These are phyloP conservation scores for Nothobranchius kuhntae DNA, from an alignment of 2,113 vertebrate species.

Conservation along the genomic window DNA sequence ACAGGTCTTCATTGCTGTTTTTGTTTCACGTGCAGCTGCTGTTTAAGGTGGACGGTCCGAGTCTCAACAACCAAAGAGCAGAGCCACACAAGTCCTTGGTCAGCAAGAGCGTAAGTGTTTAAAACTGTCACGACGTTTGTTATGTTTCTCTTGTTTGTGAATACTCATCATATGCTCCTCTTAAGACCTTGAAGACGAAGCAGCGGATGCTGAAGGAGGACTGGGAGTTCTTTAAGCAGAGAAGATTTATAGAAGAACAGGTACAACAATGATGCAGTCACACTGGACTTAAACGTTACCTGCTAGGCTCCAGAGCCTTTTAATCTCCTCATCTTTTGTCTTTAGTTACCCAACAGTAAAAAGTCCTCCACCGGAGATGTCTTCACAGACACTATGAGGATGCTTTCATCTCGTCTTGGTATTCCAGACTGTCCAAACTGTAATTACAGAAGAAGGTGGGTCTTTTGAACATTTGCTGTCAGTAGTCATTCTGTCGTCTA, in stretches of 20 bases:
- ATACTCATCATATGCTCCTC: conserved; percentile 19
- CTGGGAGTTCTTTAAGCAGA: conserved; percentile 95
- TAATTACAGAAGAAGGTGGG: conserved; percentile 94
- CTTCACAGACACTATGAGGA: conserved; percentile 95
- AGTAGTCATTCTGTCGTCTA: background rate
- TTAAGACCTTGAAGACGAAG: conserved; percentile 90
- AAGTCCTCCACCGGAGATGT: conserved; percentile 87
- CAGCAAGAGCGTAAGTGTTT: conserved; percentile 79
- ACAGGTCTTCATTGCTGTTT: background rate
- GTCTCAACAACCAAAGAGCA: conserved; percentile 77
- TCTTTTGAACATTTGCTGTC: background rate
- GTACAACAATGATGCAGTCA: conserved; percentile 63
- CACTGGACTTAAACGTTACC: background rate
- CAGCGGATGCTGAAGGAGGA: conserved; percentile 93
- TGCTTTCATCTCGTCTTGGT: conserved; percentile 91
- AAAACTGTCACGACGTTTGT: background rate
- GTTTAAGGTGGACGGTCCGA: conserved; percentile 80
- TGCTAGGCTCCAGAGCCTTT: background rate
- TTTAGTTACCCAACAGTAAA: conserved; percentile 87
- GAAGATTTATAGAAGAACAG: conserved; percentile 93
- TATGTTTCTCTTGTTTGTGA: background rate
- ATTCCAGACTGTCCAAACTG: conserved; percentile 98
- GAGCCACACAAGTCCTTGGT: conserved; percentile 81
- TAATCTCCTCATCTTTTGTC: conserved; percentile 43
- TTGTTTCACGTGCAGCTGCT: conserved; percentile 67